Evolutionary conservation across 2,888 invertebrate species (phyloP).

Genomic region (Rotaria magnacalcarata): DNA sequence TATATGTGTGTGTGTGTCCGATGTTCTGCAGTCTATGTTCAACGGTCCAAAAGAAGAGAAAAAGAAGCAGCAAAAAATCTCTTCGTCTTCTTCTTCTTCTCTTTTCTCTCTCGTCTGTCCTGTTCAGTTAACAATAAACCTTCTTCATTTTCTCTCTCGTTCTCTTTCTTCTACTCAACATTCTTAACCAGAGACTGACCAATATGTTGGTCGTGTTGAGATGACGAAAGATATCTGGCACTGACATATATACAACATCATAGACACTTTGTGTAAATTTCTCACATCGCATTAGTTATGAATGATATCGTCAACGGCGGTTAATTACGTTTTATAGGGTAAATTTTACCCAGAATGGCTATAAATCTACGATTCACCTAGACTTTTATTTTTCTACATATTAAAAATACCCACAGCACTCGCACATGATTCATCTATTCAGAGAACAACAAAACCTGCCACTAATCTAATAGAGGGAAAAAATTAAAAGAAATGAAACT

Average conservation of each 20-base stretch:
- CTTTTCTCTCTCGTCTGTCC: constrained; percentile 12
- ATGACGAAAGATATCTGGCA: neutral
- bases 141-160: neutral
- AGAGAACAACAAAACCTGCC: neutral
- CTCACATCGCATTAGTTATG: neutral
- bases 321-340: neutral
- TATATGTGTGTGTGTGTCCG: constrained; percentile 16
- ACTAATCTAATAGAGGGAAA: neutral
- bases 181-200: neutral
- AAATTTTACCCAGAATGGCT: neutral
- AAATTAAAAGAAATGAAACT: neutral
- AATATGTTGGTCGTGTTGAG: neutral
- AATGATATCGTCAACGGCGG: too few species aligned
- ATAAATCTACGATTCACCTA: neutral
- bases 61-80: neutral
- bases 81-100: neutral
- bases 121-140: constrained; percentile 12
- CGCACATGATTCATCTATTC: neutral
- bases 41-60: constrained; percentile 20
- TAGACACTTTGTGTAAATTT: neutral
- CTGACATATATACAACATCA: neutral
- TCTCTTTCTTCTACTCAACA: neutral
- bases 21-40: constrained; percentile 18
- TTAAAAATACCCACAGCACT: neutral
- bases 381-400: neutral